Percentiles rank a stretch among this genome's conserved stretches.
These are phyloP conservation scores for Puma concolor DNA, from an alignment of 2,113 vertebrate species.

Conservation along the genomic window DNA sequence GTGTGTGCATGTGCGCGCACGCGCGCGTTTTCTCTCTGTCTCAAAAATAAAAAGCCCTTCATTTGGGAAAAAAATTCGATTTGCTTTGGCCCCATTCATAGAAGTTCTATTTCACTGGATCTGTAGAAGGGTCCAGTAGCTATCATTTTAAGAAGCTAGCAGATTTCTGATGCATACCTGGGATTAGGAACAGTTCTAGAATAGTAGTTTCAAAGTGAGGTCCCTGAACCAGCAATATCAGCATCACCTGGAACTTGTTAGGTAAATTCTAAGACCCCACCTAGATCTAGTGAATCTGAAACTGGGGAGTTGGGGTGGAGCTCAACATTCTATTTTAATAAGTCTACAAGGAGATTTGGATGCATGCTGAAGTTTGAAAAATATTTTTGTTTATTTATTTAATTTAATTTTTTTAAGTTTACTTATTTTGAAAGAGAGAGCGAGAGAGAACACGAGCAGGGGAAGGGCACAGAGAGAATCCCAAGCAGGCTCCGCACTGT, in stretches of 20 bases:
- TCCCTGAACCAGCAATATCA: neutral
- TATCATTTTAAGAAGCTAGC: conserved; percentile 1
- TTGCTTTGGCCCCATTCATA: neutral
- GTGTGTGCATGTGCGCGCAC: no score
- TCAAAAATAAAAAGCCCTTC: no score
- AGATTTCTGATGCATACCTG: neutral
- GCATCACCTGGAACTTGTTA: neutral
- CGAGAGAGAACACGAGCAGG: no score
- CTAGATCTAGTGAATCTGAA: neutral
- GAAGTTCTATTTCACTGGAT: neutral
- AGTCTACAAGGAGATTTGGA: neutral
- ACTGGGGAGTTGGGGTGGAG: no score
- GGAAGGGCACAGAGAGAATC: no score
- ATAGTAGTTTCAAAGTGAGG: neutral
- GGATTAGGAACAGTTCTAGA: neutral
- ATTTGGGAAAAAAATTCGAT: neutral
- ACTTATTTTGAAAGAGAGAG: no score
- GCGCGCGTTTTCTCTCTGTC: no score
- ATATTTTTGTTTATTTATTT: neutral
- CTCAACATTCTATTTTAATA: neutral
- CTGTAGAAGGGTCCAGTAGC: neutral
- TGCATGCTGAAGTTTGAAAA: neutral
- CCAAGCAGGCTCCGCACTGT: no score
- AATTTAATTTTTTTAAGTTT: no score
- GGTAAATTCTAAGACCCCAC: neutral